A percentile compares a stretch with the other conserved stretches of the same genome.
These are phyloP conservation scores for Lysandra bellargus DNA, from an alignment of 2,888 invertebrate species.

Conservation along the genomic window DNA sequence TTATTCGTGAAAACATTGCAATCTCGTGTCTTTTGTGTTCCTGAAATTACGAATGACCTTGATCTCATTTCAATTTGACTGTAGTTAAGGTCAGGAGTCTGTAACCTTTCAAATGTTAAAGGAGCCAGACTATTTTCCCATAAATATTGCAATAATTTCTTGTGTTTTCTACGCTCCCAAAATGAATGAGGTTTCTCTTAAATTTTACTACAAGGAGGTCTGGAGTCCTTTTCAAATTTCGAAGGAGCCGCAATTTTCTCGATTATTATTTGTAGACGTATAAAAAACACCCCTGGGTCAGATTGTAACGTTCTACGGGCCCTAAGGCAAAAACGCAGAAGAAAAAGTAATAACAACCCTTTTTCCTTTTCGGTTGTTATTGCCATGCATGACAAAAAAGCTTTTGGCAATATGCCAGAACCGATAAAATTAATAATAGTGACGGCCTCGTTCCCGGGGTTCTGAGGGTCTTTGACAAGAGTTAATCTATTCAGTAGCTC, in stretches of 20 bases:
- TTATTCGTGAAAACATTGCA: neutral
- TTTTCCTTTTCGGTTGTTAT: neutral
- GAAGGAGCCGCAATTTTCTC: neutral
- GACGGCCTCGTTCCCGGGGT: neutral
- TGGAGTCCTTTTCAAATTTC: neutral
- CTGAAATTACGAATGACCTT: neutral
- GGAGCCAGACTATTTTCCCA: too few species aligned
- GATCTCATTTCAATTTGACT: neutral
- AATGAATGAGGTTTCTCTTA: neutral
- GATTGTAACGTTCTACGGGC: neutral
- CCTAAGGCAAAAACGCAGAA: neutral
- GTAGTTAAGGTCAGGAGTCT: neutral
- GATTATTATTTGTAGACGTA: neutral
- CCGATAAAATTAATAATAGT: neutral
- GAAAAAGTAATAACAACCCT: neutral
- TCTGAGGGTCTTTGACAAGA: neutral
- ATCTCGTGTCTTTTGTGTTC: neutral
- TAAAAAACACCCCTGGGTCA: neutral
- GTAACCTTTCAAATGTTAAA: too few species aligned
- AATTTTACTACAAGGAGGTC: neutral
- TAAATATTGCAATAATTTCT: too few species aligned
- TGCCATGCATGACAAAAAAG: neutral
- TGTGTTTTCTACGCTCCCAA: neutral
- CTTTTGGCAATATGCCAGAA: neutral
- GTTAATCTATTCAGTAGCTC: neutral